Evolutionary conservation across 23 tunicate genomes (phyloP), one percentile per base, ranked within the genome.

Genomic region (Trididemnum miniatum): DNA sequence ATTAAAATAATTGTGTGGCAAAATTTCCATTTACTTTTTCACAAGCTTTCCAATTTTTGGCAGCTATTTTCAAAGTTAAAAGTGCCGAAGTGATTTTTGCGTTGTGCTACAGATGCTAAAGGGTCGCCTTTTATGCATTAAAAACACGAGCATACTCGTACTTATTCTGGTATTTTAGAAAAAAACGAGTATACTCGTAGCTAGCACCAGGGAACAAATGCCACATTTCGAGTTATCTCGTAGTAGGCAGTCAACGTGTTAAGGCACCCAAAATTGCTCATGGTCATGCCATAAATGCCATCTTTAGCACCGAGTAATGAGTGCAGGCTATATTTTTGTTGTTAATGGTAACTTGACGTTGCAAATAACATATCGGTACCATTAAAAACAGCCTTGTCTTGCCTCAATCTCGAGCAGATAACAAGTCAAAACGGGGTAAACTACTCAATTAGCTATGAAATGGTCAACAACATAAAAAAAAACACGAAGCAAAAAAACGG

Each of bases 151-250:
- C 32, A 67, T 24, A 30, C 75, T 31, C 38, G 75, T 67, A 67
- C 38, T 67, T 67, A 30, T 67, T 67, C 75, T 30, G 31, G 38
- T 38, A 67, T 5, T 67, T 67, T 67, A 67, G 75, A 67, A 67
- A 67, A 31, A 67, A 67, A 67, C 75, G 75, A 67, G 37, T 67
- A 67, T 67, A 67, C 75, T 67, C 75, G 75, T 33, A 67, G 38
- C 32, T 67, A 38, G 75, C 75, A 67, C 75, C 75, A 67, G 75
- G 38, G 38, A 67, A 67, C 75, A 67, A 67, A 67, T 38, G 75
- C 75, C 25, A 30, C 75, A 67, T 38, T 67, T 4, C 75, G 37
- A 67, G 75, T 32, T 30, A 4, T 30, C 75, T 67, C 75, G 75
- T 67, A 67, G 75, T 31, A 30, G 37, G 75, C 38, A 67, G 75